Base-by-base conservation (phyloP, 2,888 invertebrate species). In the Mimachlamys varia region DNA sequence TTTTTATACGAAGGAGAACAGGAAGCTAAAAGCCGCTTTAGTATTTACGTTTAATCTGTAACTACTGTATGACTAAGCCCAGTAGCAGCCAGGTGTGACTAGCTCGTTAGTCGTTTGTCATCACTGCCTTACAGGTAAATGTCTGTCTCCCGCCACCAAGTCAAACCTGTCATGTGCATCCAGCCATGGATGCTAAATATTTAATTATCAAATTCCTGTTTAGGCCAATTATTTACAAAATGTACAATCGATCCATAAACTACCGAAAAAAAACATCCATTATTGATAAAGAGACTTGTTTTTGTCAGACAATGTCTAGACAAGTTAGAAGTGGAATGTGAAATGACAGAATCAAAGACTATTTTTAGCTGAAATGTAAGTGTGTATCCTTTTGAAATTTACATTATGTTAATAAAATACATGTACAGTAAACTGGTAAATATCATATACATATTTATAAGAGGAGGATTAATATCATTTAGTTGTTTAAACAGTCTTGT, bases 121-220 rank as follows among this genome's bases (percentile, higher is more conserved):
- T 27, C 17, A 4, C 58, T 22, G 19, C 76, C 33, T 33, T 33
- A 76, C 76, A 76, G 76, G 27, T 33, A 76, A 76, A 33, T 33
- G 33, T 76, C 76, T 76, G 76, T 76, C 76, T 76, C 27, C 76
- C 12, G 27, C 33, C 10, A 33, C 33, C 33, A 15, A 76, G 76
- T 76, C 33, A 76, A 76, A 76, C 33, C 76, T 33, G 7, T 76
- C 76, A 76, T 76, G 76, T 76, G 76, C 76, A 76, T 76, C 76
- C 27, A 76, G 33, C 76, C 33, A 12, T 76, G 76, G 27, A 76
- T 76, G 76, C 76, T 76, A 76, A 76, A 76, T 76, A 76, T 76
- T 76, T 76, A 76, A 76, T 76, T 76, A 76, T 76, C 76, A 4
- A 76, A 76, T 76, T 76, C 76, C 33, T 76, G 33, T 76, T 76